Evolutionary conservation across 2,888 invertebrate genomes (phyloP).

Genomic region (Bursaphelenchus okinawaensis): DNA sequence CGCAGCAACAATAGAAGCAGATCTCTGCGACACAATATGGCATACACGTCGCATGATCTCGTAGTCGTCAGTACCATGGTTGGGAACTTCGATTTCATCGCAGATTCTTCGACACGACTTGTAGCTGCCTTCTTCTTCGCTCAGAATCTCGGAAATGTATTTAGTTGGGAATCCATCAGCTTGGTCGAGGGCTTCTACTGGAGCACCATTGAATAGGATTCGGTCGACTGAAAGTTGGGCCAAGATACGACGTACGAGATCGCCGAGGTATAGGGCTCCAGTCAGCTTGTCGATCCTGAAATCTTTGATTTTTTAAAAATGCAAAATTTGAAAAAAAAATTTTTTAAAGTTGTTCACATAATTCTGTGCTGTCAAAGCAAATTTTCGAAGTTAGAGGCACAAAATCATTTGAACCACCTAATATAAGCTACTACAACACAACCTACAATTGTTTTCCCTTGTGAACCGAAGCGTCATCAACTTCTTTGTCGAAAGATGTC

Average conservation of each 20-base stretch:
- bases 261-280: slow-evolving; percentile 58
- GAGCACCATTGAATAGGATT: slow-evolving; percentile 48
- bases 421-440: background rate
- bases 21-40: slow-evolving; percentile 49
- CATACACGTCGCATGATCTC: slow-evolving; percentile 54
- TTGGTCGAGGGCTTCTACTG: slow-evolving; percentile 49
- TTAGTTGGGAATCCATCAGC: slow-evolving; percentile 57
- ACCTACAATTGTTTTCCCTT: slow-evolving; percentile 56
- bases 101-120: slow-evolving; percentile 53
- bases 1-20: slow-evolving; percentile 56
- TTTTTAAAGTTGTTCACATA: no score
- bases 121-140: slow-evolving; percentile 52
- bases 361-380: no score
- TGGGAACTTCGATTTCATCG: slow-evolving; percentile 56
- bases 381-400: no score
- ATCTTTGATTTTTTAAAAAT: slow-evolving; percentile 4
- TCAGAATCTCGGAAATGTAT: slow-evolving; percentile 57
- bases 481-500: slow-evolving; percentile 53
- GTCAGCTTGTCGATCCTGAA: slow-evolving; percentile 57
- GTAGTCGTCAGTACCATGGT: slow-evolving; percentile 54
- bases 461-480: slow-evolving; percentile 56
- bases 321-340: no score
- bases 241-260: slow-evolving; percentile 52
- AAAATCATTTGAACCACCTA: background rate
- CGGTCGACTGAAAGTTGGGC: slow-evolving; percentile 53